phyloP scores from a whole-genome alignment of 2,888 invertebrate genomes.

The Stenotaenia linearis region DNA sequence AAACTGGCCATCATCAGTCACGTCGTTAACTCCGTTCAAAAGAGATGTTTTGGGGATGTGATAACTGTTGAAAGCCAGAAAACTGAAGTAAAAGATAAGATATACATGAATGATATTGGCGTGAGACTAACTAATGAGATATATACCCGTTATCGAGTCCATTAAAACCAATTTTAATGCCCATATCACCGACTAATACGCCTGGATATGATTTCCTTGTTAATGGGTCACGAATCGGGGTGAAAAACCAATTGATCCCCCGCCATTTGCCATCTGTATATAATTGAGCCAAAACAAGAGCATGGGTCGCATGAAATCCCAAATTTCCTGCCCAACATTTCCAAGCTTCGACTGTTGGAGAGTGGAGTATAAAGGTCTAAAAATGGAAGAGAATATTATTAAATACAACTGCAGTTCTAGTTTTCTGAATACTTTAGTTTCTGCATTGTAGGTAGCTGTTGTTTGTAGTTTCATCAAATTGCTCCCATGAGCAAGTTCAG shows the following conservation, averaged over 20 bases:
- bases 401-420: too few relatives aligned
- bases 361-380: conserved; percentile 63
- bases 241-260: conserved; percentile 83
- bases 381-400: too few relatives aligned
- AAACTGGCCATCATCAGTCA: conserved; percentile 80
- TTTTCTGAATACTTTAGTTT: conserved; percentile 55
- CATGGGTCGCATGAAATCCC: conserved; percentile 65
- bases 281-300: conserved; percentile 80
- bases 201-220: conserved; percentile 69
- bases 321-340: conserved; percentile 85
- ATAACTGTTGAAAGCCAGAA: conserved; percentile 79
- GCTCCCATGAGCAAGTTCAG: conserved; percentile 85
- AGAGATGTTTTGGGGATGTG: conserved; percentile 78
- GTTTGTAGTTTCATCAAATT: conserved; percentile 84
- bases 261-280: conserved; percentile 73
- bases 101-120: neutral
- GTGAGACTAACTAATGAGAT: conserved; percentile 40
- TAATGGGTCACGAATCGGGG: conserved; percentile 69
- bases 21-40: conserved; percentile 81
- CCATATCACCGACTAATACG: conserved; percentile 82
- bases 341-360: conserved; percentile 70
- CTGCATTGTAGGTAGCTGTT: conserved; percentile 70
- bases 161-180: conserved; percentile 84
- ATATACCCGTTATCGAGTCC: conserved; percentile 87
- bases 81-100: conserved; percentile 53